Conservation (phyloP, 2,888 invertebrate genomes). For the Buathra laborator region DNA sequence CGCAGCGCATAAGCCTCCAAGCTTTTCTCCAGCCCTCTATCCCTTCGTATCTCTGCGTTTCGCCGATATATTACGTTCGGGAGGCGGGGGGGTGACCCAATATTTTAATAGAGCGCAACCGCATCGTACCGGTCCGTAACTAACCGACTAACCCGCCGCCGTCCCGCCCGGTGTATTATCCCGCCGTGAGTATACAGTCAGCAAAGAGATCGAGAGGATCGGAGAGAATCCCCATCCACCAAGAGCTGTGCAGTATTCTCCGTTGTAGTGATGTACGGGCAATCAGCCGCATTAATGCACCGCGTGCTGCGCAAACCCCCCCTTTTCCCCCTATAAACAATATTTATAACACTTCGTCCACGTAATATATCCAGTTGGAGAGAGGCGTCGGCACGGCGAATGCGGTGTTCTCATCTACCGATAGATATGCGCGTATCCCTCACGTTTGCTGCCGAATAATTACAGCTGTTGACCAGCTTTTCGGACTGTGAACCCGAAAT, state of each 20-base stretch:
- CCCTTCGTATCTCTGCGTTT: slow-evolving; percentile 10
- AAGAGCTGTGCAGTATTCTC: slow-evolving; percentile 3
- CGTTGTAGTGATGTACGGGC: slow-evolving; percentile 82
- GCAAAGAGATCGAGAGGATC: slow-evolving; percentile 60
- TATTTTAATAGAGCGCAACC: slow-evolving; percentile 83
- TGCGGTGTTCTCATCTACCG: background rate
- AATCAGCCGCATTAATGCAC: slow-evolving; percentile 84
- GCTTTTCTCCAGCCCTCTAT: slow-evolving; percentile 6
- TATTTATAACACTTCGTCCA: slow-evolving; percentile 82
- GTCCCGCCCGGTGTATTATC: slow-evolving; percentile 32
- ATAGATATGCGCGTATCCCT: background rate
- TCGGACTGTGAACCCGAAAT: background rate
- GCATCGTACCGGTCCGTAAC: slow-evolving; percentile 76
- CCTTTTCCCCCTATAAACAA: slow-evolving; percentile 76
- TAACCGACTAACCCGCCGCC: slow-evolving; percentile 78
- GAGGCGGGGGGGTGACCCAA: slow-evolving; percentile 78
- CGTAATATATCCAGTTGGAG: slow-evolving; percentile 62
- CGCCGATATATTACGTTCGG: slow-evolving; percentile 73
- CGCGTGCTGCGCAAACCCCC: slow-evolving; percentile 76
- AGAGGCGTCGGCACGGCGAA: slow-evolving; percentile 38
- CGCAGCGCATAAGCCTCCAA: slow-evolving; percentile 8
- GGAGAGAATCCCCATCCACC: slow-evolving; percentile 47
- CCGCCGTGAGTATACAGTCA: slow-evolving; percentile 33
- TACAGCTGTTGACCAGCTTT: background rate
- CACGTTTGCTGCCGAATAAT: background rate